Percentiles rank a stretch among this genome's conserved stretches.
Evolutionary conservation across 2,797 vertebrate species (phyloP).

Genomic region (Chelon labrosus): DNA sequence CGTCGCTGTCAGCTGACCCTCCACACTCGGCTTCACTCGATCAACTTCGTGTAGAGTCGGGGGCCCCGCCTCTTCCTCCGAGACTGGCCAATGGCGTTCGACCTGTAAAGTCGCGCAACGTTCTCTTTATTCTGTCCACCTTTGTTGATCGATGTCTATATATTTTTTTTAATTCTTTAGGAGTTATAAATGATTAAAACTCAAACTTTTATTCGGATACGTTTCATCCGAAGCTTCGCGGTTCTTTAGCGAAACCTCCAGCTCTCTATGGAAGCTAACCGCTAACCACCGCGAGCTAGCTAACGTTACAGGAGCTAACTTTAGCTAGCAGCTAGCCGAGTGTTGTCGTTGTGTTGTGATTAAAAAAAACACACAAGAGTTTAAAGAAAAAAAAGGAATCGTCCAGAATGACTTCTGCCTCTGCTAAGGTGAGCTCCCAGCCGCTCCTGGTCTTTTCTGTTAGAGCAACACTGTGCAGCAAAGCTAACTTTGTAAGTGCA

Average conservation of each 20-base stretch:
- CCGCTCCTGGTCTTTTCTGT: not conserved
- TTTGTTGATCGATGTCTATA: constrained; percentile 51
- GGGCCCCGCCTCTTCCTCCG: constrained; percentile 50
- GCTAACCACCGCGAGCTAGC: constrained; percentile 40
- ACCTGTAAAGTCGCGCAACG: constrained; percentile 38
- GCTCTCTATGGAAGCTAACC: constrained; percentile 40
- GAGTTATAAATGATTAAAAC: not conserved
- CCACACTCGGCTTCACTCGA: not conserved
- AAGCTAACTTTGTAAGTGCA: not conserved
- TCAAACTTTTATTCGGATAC: not conserved
- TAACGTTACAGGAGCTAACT: constrained; percentile 54
- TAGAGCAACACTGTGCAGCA: too few relatives aligned
- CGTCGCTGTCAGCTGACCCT: constrained; percentile 68
- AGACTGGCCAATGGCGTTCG: constrained; percentile 57
- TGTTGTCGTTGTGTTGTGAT: constrained; percentile 19
- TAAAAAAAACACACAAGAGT: not conserved
- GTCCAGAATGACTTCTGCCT: constrained; percentile 84
- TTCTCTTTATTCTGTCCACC: constrained; percentile 35
- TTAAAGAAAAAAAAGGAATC: not conserved
- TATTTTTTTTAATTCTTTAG: constrained; percentile 23
- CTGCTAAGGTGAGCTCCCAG: constrained; percentile 80
- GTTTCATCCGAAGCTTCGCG: not conserved
- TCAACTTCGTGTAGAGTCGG: not conserved
- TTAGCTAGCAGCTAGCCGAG: constrained; percentile 48
- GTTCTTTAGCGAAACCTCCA: not conserved